Conservation (phyloP, 2,113 vertebrate species). For the Daubentonia madagascariensis region DNA sequence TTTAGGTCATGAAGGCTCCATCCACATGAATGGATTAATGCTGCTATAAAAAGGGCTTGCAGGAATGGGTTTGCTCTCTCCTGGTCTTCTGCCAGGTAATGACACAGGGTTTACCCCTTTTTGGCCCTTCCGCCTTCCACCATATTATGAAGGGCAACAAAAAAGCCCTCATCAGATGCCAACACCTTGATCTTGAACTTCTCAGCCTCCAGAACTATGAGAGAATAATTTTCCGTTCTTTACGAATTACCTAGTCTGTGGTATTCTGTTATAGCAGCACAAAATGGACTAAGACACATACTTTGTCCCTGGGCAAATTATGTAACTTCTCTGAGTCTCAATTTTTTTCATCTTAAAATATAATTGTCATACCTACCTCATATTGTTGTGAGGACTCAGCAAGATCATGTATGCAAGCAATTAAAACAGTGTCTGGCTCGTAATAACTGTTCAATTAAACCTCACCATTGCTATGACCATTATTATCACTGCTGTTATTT, state of each 20-base stretch:
- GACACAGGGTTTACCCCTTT: neutral
- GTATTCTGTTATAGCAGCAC: neutral
- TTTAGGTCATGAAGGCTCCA: neutral
- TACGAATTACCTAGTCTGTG: neutral
- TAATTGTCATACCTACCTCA: neutral
- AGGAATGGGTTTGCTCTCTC: neutral
- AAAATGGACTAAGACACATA: neutral
- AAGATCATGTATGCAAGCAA: neutral
- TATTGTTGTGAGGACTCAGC: neutral
- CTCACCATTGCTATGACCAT: neutral
- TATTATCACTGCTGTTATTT: neutral
- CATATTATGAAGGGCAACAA: neutral
- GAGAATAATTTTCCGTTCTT: neutral
- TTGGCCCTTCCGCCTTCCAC: neutral
- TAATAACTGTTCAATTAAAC: neutral
- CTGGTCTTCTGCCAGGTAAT: neutral
- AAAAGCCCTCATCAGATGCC: neutral
- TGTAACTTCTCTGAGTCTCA: neutral
- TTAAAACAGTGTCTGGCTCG: neutral
- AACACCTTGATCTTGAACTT: neutral
- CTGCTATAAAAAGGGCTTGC: neutral
- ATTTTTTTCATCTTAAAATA: neutral
- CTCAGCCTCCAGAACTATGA: neutral
- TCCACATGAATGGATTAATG: neutral
- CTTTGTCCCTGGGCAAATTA: neutral